phyloP scores from a whole-genome alignment of 2,797 vertebrate species.

The Melanotaenia boesemani region DNA sequence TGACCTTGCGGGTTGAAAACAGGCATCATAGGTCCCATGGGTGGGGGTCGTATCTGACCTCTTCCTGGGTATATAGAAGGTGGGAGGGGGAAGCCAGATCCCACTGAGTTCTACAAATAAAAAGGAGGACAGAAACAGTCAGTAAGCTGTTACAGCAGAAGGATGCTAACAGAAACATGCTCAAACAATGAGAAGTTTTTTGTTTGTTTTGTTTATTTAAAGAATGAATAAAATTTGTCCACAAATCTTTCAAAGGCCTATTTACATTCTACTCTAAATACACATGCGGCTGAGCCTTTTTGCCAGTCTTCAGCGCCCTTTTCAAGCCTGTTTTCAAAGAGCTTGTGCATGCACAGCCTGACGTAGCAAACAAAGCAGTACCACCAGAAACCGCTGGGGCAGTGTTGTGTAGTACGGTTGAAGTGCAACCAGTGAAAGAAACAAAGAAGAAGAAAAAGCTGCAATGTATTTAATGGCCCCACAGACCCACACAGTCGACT shows the following conservation, averaged over 20 bases:
- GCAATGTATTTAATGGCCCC: too few relatives aligned
- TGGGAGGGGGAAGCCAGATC: conserved; percentile 87
- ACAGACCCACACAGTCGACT: not conserved
- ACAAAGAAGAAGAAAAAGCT: not conserved
- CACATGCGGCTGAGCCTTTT: too few relatives aligned
- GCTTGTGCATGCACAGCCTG: not conserved
- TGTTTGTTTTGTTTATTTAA: not conserved
- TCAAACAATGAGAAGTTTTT: too few relatives aligned
- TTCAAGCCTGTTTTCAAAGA: not conserved
- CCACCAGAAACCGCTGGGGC: not conserved
- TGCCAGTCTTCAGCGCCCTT: too few relatives aligned
- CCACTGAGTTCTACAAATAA: conserved; percentile 86
- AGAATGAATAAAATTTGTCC: not conserved
- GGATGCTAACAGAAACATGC: not conserved
- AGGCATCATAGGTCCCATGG: conserved; percentile 84
- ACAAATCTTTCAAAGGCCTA: too few relatives aligned
- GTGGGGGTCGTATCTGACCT: conserved; percentile 83
- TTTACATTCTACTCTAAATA: too few relatives aligned
- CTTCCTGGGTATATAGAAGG: conserved; percentile 88
- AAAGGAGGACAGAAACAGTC: conserved; percentile 4
- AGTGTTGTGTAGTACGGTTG: not conserved
- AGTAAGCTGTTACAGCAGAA: not conserved
- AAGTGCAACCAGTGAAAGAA: not conserved
- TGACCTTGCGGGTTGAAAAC: conserved; percentile 89
- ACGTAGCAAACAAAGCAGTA: not conserved